phyloP scores from a whole-genome alignment of 2,888 invertebrate species.

The Plebejus melissa region DNA sequence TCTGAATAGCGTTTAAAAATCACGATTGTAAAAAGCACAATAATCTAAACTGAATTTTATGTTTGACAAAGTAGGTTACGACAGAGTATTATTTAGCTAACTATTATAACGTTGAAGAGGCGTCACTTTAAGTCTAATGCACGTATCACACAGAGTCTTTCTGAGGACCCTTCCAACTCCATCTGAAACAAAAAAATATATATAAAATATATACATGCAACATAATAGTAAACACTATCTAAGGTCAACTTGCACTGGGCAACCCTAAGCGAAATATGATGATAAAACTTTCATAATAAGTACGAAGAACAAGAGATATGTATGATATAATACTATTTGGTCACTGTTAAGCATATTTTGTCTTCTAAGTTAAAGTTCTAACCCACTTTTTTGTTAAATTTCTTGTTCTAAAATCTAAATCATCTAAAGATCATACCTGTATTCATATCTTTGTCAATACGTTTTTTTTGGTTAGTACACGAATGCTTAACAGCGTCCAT shows the following conservation, averaged over 20 bases:
- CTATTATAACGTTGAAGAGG: slow-evolving; percentile 57
- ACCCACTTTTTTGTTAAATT: too few species aligned
- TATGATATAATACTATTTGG: neutral
- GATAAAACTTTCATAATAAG: neutral
- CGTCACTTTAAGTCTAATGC: slow-evolving; percentile 56
- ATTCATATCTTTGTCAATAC: too few species aligned
- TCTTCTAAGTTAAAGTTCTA: too few species aligned
- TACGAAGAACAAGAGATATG: neutral
- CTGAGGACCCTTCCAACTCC: slow-evolving; percentile 41
- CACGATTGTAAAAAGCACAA: slow-evolving; percentile 1
- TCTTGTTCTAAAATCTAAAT: too few species aligned
- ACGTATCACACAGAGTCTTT: slow-evolving; percentile 62
- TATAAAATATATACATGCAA: neutral
- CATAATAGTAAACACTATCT: neutral
- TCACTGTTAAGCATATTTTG: too few species aligned
- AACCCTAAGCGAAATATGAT: too few species aligned
- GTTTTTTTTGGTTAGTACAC: too few species aligned
- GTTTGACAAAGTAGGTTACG: slow-evolving; percentile 44
- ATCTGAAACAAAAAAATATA: slow-evolving; percentile 56
- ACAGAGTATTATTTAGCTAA: slow-evolving; percentile 67
- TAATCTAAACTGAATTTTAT: neutral
- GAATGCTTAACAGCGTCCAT: too few species aligned
- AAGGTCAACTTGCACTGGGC: too few species aligned
- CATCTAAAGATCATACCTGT: too few species aligned
- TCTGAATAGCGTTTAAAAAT: slow-evolving; percentile 21